A percentile compares a stretch with the other conserved stretches of the same genome.
phyloP scores from a whole-genome alignment of 2,113 vertebrate genomes.

The Empidonax traillii region DNA sequence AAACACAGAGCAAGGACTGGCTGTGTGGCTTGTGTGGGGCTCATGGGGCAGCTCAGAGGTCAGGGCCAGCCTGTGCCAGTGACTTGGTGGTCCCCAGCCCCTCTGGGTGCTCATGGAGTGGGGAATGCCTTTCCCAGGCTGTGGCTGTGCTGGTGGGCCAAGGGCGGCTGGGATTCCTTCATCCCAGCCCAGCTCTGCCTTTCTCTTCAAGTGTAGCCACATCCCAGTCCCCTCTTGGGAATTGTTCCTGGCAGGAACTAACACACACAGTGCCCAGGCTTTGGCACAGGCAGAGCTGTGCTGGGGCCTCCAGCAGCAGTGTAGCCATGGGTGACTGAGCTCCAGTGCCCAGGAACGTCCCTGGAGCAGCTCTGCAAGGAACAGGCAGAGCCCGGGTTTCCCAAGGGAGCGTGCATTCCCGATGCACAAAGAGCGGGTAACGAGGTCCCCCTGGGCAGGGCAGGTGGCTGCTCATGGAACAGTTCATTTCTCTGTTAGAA shows the following conservation, averaged over 20 bases:
- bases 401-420: neutral
- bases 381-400: neutral
- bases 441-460: neutral
- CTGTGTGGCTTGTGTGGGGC: neutral
- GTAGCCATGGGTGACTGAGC: neutral
- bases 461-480: neutral
- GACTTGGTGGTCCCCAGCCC: accelerated
- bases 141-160: neutral
- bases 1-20: constrained; percentile 3
- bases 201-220: neutral
- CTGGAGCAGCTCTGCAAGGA: neutral
- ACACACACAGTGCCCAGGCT: accelerated
- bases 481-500: neutral
- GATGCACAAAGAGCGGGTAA: neutral
- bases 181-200: neutral
- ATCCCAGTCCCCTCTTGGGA: neutral
- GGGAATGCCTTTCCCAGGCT: neutral
- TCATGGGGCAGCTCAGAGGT: neutral
- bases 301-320: neutral
- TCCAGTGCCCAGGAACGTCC: accelerated
- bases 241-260: neutral
- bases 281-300: accelerated
- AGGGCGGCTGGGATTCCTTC: accelerated
- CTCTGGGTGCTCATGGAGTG: accelerated
- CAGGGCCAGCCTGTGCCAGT: accelerated